A percentile compares a stretch with the other conserved stretches of the same genome.
phyloP scores from a whole-genome alignment of 1,140 invertebrate genomes.

The Lepidurus packardi region DNA sequence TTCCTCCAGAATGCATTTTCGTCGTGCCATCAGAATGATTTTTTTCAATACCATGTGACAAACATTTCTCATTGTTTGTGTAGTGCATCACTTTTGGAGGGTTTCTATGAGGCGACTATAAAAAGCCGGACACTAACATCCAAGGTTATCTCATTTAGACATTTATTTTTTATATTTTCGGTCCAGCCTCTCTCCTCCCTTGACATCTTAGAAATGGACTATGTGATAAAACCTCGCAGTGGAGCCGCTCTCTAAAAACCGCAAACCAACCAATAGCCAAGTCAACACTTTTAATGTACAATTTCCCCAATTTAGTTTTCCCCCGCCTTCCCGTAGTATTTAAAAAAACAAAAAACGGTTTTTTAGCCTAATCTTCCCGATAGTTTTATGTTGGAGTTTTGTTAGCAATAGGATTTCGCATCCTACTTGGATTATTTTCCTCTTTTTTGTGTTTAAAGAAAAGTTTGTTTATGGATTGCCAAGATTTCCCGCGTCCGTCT shows the following conservation, averaged over 20 bases:
- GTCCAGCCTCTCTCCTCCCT: background rate
- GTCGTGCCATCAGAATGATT: background rate
- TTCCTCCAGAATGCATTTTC: background rate
- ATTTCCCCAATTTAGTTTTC: background rate
- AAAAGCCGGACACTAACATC: background rate
- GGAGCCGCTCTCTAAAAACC: background rate
- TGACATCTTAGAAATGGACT: background rate
- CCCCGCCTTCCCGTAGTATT: background rate
- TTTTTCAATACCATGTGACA: background rate
- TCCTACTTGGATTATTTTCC: slow-evolving; percentile 11
- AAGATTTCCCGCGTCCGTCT: slow-evolving; percentile 13
- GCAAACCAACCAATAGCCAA: background rate
- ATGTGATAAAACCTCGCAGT: slow-evolving; percentile 21
- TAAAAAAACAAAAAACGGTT: too few species aligned
- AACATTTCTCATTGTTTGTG: background rate
- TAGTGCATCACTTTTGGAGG: background rate
- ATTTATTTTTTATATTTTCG: background rate
- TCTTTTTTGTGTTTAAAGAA: background rate
- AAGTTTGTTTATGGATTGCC: background rate
- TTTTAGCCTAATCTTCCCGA: background rate
- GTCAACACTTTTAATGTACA: slow-evolving; percentile 3
- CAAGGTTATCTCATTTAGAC: background rate
- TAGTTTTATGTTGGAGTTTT: background rate
- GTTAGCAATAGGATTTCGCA: background rate
- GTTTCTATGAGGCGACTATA: background rate